A percentile compares a stretch with the other conserved stretches of the same genome.
Evolutionary conservation across 2,888 invertebrate species (phyloP).

Genomic region (Lithophane leautieri): DNA sequence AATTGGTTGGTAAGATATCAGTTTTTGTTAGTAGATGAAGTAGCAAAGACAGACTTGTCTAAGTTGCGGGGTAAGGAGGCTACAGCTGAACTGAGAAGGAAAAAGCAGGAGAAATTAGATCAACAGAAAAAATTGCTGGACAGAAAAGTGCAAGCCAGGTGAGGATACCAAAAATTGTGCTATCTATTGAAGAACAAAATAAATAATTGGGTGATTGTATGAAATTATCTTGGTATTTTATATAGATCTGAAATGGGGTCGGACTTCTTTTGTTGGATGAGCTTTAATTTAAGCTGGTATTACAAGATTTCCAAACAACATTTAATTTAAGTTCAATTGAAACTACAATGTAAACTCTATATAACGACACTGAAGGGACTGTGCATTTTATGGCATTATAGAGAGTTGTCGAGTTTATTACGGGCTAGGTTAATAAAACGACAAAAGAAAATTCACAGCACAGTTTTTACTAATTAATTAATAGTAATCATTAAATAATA

Average conservation of each 20-base stretch:
- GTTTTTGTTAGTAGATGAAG: slow-evolving; percentile 65
- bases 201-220: background rate
- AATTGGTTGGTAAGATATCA: slow-evolving; percentile 5
- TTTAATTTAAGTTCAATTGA: background rate
- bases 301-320: background rate
- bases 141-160: slow-evolving; percentile 86
- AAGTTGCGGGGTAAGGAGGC: slow-evolving; percentile 84
- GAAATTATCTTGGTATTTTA: background rate
- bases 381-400: no score
- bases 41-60: slow-evolving; percentile 78
- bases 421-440: no score
- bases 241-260: background rate
- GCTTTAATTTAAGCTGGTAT: background rate
- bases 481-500: no score
- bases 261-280: background rate
- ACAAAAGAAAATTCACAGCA: no score
- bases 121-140: slow-evolving; percentile 83
- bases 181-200: background rate
- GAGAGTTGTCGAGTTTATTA: no score
- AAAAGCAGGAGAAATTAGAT: slow-evolving; percentile 83
- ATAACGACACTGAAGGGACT: no score
- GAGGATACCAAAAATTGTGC: slow-evolving; percentile 4
- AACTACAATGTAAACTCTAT: no score
- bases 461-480: no score
- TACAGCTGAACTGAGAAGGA: slow-evolving; percentile 77